Conservation (phyloP, 30 jellyfish, hydroid and myxozoan species). For the Turritopsis dohrnii region DNA sequence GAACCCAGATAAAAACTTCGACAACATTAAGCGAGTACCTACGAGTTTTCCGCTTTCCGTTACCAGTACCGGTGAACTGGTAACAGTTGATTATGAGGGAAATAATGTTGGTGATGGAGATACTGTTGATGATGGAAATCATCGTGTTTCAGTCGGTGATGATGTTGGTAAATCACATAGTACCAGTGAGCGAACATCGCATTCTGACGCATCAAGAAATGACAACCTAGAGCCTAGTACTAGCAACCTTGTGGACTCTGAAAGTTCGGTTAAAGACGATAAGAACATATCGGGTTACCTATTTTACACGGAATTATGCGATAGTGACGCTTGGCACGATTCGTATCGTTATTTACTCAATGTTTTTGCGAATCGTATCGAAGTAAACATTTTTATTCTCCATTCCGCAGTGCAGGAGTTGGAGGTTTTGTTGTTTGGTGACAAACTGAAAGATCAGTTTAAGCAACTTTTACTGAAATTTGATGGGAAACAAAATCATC, state of each 20-base stretch:
- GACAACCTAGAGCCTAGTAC: too few relatives aligned
- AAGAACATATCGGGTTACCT: neutral
- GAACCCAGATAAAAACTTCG: constrained; percentile 19
- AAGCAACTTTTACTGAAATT: neutral
- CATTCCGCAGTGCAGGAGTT: neutral
- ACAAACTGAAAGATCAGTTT: neutral
- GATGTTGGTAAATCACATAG: neutral
- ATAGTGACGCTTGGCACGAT: constrained; percentile 3
- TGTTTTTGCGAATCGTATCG: neutral
- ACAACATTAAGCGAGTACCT: constrained; percentile 15
- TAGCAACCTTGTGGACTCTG: too few relatives aligned
- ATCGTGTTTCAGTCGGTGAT: neutral
- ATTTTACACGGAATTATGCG: neutral
- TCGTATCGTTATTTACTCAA: neutral
- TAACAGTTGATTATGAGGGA: neutral
- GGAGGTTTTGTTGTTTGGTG: neutral
- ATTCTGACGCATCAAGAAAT: neutral
- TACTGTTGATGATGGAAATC: neutral
- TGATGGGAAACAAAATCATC: too few relatives aligned
- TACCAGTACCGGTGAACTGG: constrained; percentile 19
- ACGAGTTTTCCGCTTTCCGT: constrained; percentile 27
- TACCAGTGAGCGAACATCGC: neutral
- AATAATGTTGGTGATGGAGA: neutral
- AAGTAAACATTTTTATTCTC: neutral
- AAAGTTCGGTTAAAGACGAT: neutral